Evolutionary conservation across 1,140 invertebrate species (phyloP).

Genomic region (Drosophila neocordata): DNA sequence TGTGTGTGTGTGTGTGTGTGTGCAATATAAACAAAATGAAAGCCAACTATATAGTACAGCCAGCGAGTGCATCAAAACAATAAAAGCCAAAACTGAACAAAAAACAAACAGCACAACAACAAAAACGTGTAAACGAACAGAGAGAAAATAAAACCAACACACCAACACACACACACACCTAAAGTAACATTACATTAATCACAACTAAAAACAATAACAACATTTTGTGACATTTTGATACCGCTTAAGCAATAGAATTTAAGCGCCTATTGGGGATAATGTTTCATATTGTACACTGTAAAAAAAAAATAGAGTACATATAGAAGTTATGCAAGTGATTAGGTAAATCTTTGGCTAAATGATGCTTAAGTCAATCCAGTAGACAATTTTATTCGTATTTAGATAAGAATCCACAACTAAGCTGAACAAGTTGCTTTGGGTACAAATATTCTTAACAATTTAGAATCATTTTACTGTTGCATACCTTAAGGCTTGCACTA

Average conservation of each 20-base stretch:
- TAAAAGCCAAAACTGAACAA: conserved; percentile 6
- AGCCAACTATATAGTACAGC: conserved; percentile 15
- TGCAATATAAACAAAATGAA: conserved; percentile 47
- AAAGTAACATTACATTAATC: conserved; percentile 56
- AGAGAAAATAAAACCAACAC: conserved; percentile 11
- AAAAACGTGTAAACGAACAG: too few relatives aligned
- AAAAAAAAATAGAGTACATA: too few relatives aligned
- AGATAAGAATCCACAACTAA: too few relatives aligned
- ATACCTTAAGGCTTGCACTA: too few relatives aligned
- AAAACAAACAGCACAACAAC: conserved; percentile 32
- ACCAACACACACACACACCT: background rate
- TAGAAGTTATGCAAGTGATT: too few relatives aligned
- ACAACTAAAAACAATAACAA: conserved; percentile 52
- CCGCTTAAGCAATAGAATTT: background rate
- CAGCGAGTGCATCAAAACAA: conserved; percentile 42
- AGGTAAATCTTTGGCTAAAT: too few relatives aligned
- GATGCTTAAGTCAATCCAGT: too few relatives aligned
- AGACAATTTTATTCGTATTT: too few relatives aligned
- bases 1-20: background rate
- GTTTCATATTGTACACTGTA: too few relatives aligned
- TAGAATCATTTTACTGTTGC: too few relatives aligned
- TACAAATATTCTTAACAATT: too few relatives aligned
- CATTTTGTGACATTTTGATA: conserved; percentile 13
- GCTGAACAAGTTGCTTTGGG: too few relatives aligned
- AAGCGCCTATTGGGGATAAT: background rate